Percentiles rank a stretch among this genome's conserved stretches.
phyloP scores from a whole-genome alignment of 2,797 vertebrate genomes.

The Parauchenoglanis ngamensis region DNA sequence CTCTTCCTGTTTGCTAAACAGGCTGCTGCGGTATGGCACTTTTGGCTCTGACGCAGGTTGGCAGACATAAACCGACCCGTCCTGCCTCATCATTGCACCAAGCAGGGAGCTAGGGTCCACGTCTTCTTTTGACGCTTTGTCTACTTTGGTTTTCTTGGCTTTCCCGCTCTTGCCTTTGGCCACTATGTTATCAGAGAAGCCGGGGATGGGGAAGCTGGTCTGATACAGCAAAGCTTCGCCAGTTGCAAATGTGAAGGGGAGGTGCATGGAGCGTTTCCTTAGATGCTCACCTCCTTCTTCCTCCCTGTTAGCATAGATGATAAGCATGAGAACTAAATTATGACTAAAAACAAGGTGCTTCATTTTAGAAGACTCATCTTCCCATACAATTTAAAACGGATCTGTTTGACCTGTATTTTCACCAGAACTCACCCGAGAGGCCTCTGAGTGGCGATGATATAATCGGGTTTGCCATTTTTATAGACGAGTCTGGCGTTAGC shows the following conservation, averaged over 20 bases:
- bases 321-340: background rate
- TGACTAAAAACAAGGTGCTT: background rate
- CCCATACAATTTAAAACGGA: background rate
- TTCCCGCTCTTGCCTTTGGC: constrained; percentile 69
- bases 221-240: constrained; percentile 84
- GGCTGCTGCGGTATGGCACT: constrained; percentile 68
- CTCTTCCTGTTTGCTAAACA: constrained; percentile 54
- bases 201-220: constrained; percentile 69
- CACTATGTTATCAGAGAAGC: constrained; percentile 63
- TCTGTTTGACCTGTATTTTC: background rate
- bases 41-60: constrained; percentile 67
- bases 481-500: constrained; percentile 80
- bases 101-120: constrained; percentile 75
- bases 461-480: constrained; percentile 78
- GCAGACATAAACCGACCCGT: constrained; percentile 76
- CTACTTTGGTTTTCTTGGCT: constrained; percentile 69
- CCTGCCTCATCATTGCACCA: constrained; percentile 79
- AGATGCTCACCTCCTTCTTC: constrained; percentile 84
- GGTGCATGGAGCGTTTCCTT: constrained; percentile 76
- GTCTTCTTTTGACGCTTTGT: constrained; percentile 56
- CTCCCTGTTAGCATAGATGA: constrained; percentile 62
- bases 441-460: constrained; percentile 81
- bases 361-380: background rate
- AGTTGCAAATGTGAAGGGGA: constrained; percentile 81
- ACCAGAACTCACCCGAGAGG: constrained; percentile 75